Evolutionary conservation across 2,888 invertebrate genomes (phyloP), one percentile per base, ranked within the genome.

Genomic region (Drosophila buzzatii): DNA sequence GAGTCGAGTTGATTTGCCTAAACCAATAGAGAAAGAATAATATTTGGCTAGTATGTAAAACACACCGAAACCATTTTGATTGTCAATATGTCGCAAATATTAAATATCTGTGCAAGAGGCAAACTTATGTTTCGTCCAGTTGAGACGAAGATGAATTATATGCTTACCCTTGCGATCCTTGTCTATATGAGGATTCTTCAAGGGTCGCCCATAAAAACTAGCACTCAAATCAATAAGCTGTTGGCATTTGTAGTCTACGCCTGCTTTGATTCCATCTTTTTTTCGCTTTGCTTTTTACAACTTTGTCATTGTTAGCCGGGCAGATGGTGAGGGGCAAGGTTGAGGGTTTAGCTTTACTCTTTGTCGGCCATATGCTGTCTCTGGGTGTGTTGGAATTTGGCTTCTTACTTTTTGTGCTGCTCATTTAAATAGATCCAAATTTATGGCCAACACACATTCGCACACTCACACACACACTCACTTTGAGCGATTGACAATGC

Each of bases 371-470:
- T 85, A 82, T 83, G 83, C 63, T 71, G 82, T 52, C 64, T 33
- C 35, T 12, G 70, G 51, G 27, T 41, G 20, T 44, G 37, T 44
- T 9, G 2, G 58, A 31, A 14, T 52, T 42, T 53, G 53, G 33
- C 61, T 16, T 42, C 27, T 65, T 31, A 51, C 68, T 56, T 68
- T 68, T 63, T 67, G 70, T 62, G 67, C 75, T 73, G 39, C 80
- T 83, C 83, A 83, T 84, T 84, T 84, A 81, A 84, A 85, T 85
- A 81, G 83, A 73, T 70, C 81, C 82, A 70, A 85, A 87, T 85
- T 87, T 81, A 87, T 79, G 76, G 58, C 60, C n/a, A 37, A 52
- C 64, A 69, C 56, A 51, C 37, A 35, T 16, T 16, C 49, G 31
- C 35, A 68, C 57, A 47, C 65, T 23, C 52, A 73, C 47, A 55